Evolutionary conservation across 1,140 invertebrate genomes (phyloP).

Genomic region (Drosophila sturtevanti): DNA sequence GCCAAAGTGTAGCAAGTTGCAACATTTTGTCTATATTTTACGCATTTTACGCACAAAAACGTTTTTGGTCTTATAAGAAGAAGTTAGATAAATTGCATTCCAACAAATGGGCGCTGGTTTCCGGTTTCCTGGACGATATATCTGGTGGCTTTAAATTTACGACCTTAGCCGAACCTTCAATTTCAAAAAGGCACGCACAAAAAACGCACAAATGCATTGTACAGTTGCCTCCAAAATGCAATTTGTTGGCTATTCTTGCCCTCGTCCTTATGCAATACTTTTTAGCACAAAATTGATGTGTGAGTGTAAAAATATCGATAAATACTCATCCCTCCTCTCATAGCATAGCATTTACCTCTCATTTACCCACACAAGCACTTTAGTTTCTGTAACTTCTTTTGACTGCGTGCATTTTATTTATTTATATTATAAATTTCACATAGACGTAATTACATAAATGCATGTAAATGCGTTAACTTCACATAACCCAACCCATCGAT

Average conservation of each 20-base stretch:
- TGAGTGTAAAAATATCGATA: slow-evolving; percentile 73
- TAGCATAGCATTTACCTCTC: no score
- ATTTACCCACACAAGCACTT: background rate
- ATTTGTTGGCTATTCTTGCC: slow-evolving; percentile 27
- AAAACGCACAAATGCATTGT: slow-evolving; percentile 56
- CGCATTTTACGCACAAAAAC: slow-evolving; percentile 53
- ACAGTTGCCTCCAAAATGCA: slow-evolving; percentile 55
- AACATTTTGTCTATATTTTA: slow-evolving; percentile 64
- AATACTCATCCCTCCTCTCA: background rate
- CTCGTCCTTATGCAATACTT: slow-evolving; percentile 37
- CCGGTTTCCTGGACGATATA: slow-evolving; percentile 65
- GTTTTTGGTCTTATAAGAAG: slow-evolving; percentile 41
- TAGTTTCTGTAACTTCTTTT: slow-evolving; percentile 34
- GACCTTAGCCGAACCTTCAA: slow-evolving; percentile 51
- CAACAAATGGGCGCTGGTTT: slow-evolving; percentile 76
- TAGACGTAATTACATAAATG: slow-evolving; percentile 63
- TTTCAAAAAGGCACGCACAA: slow-evolving; percentile 54
- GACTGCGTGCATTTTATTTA: slow-evolving; percentile 71
- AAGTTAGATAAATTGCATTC: slow-evolving; percentile 62
- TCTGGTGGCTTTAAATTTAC: slow-evolving; percentile 58
- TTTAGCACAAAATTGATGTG: slow-evolving; percentile 25
- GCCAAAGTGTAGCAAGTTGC: background rate
- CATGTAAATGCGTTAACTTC: slow-evolving; percentile 38
- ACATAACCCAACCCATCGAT: background rate
- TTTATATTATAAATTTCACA: slow-evolving; percentile 74